Evolutionary conservation across 2,797 vertebrate genomes (phyloP), one percentile per base, ranked within the genome.

Genomic region (Typhlichthys eigenmanni): DNA sequence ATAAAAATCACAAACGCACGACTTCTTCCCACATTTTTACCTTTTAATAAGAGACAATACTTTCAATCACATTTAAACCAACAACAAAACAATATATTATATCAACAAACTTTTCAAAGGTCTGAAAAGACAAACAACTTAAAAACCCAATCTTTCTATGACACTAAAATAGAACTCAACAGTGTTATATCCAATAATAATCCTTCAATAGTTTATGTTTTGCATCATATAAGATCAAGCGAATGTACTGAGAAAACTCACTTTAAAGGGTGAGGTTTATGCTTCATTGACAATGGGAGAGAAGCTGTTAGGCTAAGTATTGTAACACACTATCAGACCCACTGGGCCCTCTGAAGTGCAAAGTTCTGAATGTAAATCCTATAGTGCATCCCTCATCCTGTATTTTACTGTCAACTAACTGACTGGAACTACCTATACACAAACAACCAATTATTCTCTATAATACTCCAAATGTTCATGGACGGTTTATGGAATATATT

Each of bases 301-400:
- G 77, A 56, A 81, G 81, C 59, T 4, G 70, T 66, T 76, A 66
- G 68, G 72, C 62, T 74, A 75, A 75, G 78, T 75, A 83, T 87
- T 91, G 88, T 89, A 24, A 68, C 70, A 69, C 82, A 88, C 86
- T 84, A 87, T 88, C 82, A 81, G 45, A 80, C 79, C 80, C 81
- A 81, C 81, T 81, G 81, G 85, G 86, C 88, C 83, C 88, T 84
- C 84, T 79, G 83, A 90, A 92, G 92, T 93, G 91, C 91, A 92
- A 92, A 90, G 90, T 88, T 91, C 89, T 92, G 89, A 91, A 91
- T 92, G 91, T 90, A 92, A 92, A 91, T 93, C 83, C 81, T 69
- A 74, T 81, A 87, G 83, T 86, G 85, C 87, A 90, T 79, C 87
- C 83, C 84, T 82, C 81, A 80, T 72, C 81, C 77, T 81, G 62